phyloP scores from a whole-genome alignment of 2,113 vertebrate genomes.

The Gasterosteus aculeatus region DNA sequence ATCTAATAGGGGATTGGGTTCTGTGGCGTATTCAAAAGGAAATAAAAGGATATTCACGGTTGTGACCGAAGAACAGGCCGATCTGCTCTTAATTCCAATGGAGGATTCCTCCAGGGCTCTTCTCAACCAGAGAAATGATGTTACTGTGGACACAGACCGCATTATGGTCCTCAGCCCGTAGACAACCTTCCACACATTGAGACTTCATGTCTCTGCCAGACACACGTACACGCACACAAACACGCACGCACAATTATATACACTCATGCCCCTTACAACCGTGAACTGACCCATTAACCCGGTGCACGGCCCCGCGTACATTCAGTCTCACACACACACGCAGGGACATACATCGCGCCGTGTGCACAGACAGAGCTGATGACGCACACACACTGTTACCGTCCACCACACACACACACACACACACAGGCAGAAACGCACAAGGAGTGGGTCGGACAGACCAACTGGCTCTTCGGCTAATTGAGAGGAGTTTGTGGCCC shows the following conservation, averaged over 20 bases:
- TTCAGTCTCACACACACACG: conserved; percentile 67
- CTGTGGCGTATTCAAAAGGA: conserved; percentile 33
- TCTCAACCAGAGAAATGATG: conserved; percentile 67
- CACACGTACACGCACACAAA: conserved; percentile 29
- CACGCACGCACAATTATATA: conserved; percentile 55
- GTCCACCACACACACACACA: conserved; percentile 21
- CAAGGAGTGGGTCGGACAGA: conserved; percentile 74
- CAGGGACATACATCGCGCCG: conserved; percentile 31
- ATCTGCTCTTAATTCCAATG: conserved; percentile 51
- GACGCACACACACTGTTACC: conserved; percentile 18
- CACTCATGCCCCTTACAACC: conserved; percentile 66
- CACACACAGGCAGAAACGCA: conserved; percentile 38
- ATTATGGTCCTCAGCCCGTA: conserved; percentile 72
- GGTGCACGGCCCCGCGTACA: conserved; percentile 70
- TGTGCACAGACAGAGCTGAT: conserved; percentile 22
- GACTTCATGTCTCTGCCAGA: conserved; percentile 69
- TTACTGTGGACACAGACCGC: conserved; percentile 69
- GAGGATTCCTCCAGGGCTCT: conserved; percentile 63
- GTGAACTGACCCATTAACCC: conserved; percentile 80
- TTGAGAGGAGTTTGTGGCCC: conserved; percentile 84
- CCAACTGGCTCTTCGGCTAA: conserved; percentile 83
- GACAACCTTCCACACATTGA: conserved; percentile 75
- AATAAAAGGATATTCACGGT: conserved; percentile 26
- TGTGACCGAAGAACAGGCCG: conserved; percentile 19
- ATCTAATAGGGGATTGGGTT: conserved; percentile 44